Conservation (phyloP, 2,113 vertebrate species). For the Baryphthengus martii region DNA sequence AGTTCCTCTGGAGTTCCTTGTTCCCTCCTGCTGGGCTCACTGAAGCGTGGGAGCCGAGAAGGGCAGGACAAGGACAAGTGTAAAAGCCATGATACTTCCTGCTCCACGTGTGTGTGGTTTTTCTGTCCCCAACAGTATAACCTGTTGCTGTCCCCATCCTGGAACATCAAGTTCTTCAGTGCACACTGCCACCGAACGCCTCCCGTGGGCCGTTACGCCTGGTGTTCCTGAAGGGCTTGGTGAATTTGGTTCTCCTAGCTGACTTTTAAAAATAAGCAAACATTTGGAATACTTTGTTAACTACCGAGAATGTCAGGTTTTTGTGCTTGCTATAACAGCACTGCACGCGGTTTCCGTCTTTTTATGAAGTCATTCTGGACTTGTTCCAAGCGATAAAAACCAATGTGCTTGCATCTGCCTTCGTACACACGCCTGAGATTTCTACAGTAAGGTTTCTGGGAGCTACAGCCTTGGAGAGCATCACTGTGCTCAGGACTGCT, state of each 20-base stretch:
- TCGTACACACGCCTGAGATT: neutral
- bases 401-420: neutral
- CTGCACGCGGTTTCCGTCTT: neutral
- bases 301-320: neutral
- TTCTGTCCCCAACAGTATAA: neutral
- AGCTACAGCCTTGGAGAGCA: neutral
- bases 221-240: neutral
- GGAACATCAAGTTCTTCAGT: neutral
- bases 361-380: neutral
- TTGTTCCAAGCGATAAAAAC: neutral
- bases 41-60: neutral
- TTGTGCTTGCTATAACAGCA: neutral
- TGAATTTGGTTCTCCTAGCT: neutral
- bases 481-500: neutral
- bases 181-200: neutral
- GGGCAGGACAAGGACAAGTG: neutral
- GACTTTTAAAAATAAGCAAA: neutral
- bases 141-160: neutral
- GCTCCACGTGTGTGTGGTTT: neutral
- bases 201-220: neutral
- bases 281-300: neutral
- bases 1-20: neutral
- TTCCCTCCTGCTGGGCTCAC: neutral
- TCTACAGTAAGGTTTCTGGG: neutral
- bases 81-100: neutral